A percentile compares a stretch with the other conserved stretches of the same genome.
Evolutionary conservation across 1,140 invertebrate species (phyloP).

Genomic region (Drosophila subpulchrella): DNA sequence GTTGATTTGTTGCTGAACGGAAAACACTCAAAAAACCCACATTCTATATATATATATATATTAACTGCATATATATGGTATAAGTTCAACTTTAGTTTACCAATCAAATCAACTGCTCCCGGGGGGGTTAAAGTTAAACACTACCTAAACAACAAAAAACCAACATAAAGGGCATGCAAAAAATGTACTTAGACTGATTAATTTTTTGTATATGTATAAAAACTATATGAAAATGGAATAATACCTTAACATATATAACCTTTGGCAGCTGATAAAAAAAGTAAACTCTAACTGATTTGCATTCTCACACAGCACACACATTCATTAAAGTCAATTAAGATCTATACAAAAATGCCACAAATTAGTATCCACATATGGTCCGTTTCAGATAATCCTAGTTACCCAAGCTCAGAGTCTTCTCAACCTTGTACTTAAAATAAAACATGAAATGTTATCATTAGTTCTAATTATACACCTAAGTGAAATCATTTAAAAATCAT

Average conservation of each 20-base stretch:
- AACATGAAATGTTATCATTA: conserved; percentile 78
- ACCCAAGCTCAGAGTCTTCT: conserved; percentile 68
- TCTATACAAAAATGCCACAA: conserved; percentile 34
- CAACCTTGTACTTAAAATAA: conserved; percentile 52
- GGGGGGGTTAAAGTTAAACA: conserved; percentile 12
- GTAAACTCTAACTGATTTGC: conserved; percentile 41
- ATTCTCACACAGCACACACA: conserved; percentile 32
- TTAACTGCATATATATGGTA: conserved; percentile 5
- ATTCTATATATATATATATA: conserved; percentile 28
- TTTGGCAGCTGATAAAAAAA: conserved; percentile 36
- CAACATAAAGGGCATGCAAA: conserved; percentile 39
- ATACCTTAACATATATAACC: conserved; percentile 37
- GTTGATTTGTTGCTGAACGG: conserved; percentile 64
- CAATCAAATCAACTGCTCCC: conserved; percentile 41
- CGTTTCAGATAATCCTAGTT: conserved; percentile 20
- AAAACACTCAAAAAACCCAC: conserved; percentile 38
- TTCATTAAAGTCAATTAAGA: conserved; percentile 70
- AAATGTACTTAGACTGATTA: conserved; percentile 81
- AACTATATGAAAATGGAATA: conserved; percentile 52
- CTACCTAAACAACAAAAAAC: conserved; percentile 15
- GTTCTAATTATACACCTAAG: conserved; percentile 78
- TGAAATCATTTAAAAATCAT: conserved; percentile 52
- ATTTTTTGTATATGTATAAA: conserved; percentile 78
- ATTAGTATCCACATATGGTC: conserved; percentile 48
- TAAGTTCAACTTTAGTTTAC: conserved; percentile 66